Conservation (phyloP, 2,888 invertebrate species). For the Bellardia pandia region DNA sequence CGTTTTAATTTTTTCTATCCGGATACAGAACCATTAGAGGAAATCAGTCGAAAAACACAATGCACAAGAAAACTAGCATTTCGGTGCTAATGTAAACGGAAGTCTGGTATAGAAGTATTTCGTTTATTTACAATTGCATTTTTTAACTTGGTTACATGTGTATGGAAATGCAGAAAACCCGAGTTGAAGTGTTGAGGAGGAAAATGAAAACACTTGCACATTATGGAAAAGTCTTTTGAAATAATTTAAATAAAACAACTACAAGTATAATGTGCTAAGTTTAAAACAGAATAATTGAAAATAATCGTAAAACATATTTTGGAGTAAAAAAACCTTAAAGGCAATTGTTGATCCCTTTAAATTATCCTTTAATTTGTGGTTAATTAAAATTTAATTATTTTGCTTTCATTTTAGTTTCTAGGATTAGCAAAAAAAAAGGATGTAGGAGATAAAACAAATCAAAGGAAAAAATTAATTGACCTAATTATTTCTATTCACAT, state of each 20-base stretch:
- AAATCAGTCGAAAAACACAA: slow-evolving; percentile 70
- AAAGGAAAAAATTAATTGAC: slow-evolving; percentile 51
- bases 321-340: background rate
- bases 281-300: background rate
- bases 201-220: background rate
- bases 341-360: background rate
- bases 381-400: slow-evolving; percentile 55
- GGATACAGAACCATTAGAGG: slow-evolving; percentile 72
- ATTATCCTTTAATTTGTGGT: slow-evolving; percentile 45
- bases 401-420: slow-evolving; percentile 24
- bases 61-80: slow-evolving; percentile 55
- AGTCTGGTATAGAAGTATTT: slow-evolving; percentile 66
- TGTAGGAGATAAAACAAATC: slow-evolving; percentile 11
- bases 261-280: background rate
- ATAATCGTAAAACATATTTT: background rate
- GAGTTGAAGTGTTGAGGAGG: background rate
- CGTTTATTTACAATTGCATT: slow-evolving; percentile 64
- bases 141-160: slow-evolving; percentile 41
- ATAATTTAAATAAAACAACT: background rate
- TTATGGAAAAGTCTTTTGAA: background rate
- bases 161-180: slow-evolving; percentile 25
- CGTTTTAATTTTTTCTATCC: slow-evolving; percentile 59
- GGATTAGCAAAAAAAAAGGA: slow-evolving; percentile 15
- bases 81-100: slow-evolving; percentile 68
- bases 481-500: slow-evolving; percentile 2